These are phyloP conservation scores for Clistopyga incitator DNA, from an alignment of 2,888 invertebrate species.

Conservation along the genomic window DNA sequence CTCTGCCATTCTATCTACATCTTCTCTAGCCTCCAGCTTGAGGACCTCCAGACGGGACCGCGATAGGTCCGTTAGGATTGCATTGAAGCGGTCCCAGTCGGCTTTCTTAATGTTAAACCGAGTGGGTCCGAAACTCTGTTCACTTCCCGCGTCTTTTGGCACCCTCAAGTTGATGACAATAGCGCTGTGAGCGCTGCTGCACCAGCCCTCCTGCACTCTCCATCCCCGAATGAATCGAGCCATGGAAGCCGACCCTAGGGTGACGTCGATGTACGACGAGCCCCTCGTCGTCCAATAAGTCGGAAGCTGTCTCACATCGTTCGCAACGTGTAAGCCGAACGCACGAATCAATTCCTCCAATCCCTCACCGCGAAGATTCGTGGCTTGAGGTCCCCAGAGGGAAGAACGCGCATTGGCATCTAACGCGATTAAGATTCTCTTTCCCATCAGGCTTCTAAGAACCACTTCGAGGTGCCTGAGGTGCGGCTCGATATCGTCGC, in stretches of 20 bases:
- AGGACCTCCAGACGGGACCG: conserved; percentile 39
- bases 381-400: conserved; percentile 42
- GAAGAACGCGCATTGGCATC: conserved; percentile 51
- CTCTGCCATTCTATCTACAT: conserved; percentile 47
- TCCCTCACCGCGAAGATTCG: conserved; percentile 4
- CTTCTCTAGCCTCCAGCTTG: conserved; percentile 20
- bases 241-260: conserved; percentile 48
- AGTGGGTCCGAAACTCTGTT: not conserved
- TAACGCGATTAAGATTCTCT: conserved; percentile 36
- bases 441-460: not conserved
- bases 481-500: conserved; percentile 47
- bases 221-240: conserved; percentile 42
- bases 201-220: conserved; percentile 47
- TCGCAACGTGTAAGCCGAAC: conserved; percentile 18
- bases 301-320: conserved; percentile 37
- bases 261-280: conserved; percentile 63
- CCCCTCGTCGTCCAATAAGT: conserved; percentile 50
- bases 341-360: conserved; percentile 3
- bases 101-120: conserved; percentile 55
- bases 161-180: conserved; percentile 34
- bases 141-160: conserved; percentile 11
- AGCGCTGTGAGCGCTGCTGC: conserved; percentile 47
- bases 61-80: conserved; percentile 30
- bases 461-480: conserved; percentile 57
- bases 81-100: conserved; percentile 58